phyloP scores from a whole-genome alignment of 92 coral and sea anemone genomes.

The Bergia puertoricense region DNA sequence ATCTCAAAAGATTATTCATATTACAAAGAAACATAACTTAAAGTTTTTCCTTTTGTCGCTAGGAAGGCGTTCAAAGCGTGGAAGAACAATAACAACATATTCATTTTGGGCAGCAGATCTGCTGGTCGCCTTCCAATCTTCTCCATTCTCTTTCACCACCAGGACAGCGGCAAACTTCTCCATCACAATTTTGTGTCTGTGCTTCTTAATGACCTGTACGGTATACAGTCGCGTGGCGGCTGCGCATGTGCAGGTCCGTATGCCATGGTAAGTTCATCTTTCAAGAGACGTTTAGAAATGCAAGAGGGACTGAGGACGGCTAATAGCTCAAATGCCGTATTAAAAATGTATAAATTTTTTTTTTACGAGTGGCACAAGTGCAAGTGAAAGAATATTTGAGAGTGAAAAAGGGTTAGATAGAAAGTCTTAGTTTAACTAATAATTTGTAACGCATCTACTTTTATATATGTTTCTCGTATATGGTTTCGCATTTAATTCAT shows the following conservation, averaged over 20 bases:
- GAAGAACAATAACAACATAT: constrained; percentile 59
- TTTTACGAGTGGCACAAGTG: no score
- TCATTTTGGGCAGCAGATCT: constrained; percentile 64
- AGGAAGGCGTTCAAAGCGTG: constrained; percentile 73
- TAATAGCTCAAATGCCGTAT: neutral
- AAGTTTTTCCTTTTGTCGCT: neutral
- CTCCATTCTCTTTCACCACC: constrained; percentile 72
- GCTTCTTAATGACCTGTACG: constrained; percentile 78
- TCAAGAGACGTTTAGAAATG: neutral
- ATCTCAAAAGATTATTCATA: neutral
- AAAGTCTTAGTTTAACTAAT: no score
- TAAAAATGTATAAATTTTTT: neutral
- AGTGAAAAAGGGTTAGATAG: no score
- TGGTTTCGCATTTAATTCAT: no score
- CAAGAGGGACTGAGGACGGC: neutral
- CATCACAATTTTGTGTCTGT: constrained; percentile 87
- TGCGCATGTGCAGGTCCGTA: constrained; percentile 94
- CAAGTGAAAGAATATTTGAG: no score
- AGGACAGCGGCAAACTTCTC: constrained; percentile 76
- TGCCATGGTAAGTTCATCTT: constrained; percentile 60
- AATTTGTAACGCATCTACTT: no score
- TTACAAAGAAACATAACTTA: neutral
- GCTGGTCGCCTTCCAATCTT: constrained; percentile 82
- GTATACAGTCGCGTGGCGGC: constrained; percentile 86
- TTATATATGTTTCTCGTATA: no score